Base-by-base conservation (phyloP, 2,797 vertebrate species). In the Gambelia wislizenii region DNA sequence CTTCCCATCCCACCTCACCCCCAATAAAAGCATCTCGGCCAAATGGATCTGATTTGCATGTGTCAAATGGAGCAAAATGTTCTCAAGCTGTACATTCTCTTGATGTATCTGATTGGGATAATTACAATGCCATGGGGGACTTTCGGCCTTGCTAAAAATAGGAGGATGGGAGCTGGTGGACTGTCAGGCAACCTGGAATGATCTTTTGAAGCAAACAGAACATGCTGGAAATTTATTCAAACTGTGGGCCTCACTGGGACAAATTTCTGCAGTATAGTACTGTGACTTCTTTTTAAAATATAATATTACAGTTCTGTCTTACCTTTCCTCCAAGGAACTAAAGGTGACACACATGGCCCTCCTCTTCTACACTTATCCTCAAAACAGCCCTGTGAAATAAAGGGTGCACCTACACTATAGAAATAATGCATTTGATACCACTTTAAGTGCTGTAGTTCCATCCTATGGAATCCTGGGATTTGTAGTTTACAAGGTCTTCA, bases 91-190 rank as follows among this genome's bases (percentile, higher is more conserved):
- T 49, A 81, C 92, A 72, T 75, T 52, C 92, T 93, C 79, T 87
- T 92, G 95, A 92, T 54, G 36, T 74, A 64, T 87, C 94, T 93
- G 79, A 47, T 0, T 0, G 88, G 77, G 90, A 74, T 95, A 89
- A 95, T 92, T 87, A 84, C 0, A 20, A 72, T 27, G 87, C 91
- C 91, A 78, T 27, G 85, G 88, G 95, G 91, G 77, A 89, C 89
- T 93, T 91, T 2, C 56, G 93, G 91, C 93, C 94, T 92, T 91
- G 74, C 92, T 91, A 89, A 81, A 93, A 96, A 94, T 85, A 94
- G 92, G 89, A 89, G 79, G 6, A 36, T 81, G 42, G 13, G 88
- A 67, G 33, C 18, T 33, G 0, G 0, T 6, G 81, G 77, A 85
- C 87, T 90, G 59, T 20, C 83, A 86, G 88, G 84, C 79, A 82